A percentile compares a stretch with the other conserved stretches of the same genome.
Evolutionary conservation across 1,140 invertebrate species (phyloP).

Genomic region (Homarus americanus): DNA sequence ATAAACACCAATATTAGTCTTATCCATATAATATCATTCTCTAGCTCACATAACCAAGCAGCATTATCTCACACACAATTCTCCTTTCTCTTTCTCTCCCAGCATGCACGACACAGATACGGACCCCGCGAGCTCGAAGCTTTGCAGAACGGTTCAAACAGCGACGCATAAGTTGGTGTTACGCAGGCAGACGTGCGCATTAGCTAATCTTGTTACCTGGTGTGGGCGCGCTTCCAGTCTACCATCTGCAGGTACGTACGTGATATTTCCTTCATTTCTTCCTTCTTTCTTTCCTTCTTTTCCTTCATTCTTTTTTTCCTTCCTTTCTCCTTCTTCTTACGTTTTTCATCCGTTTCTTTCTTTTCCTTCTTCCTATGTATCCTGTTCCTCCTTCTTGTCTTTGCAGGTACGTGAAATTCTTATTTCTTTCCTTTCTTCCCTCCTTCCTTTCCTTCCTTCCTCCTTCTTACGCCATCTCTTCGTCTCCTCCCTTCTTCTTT

Average conservation of each 20-base stretch:
- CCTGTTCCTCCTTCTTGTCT: neutral
- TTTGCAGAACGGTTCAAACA: conserved; percentile 91
- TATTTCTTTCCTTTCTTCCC: neutral
- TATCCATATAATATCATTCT: neutral
- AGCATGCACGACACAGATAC: conserved; percentile 84
- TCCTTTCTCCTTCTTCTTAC: neutral
- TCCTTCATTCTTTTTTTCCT: neutral
- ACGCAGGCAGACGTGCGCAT: conserved; percentile 98
- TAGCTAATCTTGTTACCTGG: neutral
- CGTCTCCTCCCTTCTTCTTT: neutral
- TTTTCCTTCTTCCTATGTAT: neutral
- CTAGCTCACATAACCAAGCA: neutral
- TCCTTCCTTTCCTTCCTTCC: neutral
- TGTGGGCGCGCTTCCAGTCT: neutral
- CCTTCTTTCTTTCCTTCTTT: neutral
- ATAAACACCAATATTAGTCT: too few species aligned
- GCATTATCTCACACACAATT: neutral
- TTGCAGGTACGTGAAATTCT: neutral
- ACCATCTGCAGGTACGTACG: neutral
- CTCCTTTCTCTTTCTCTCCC: neutral
- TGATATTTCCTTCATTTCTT: neutral
- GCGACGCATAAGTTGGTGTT: conserved; percentile 94
- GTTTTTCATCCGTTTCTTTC: neutral
- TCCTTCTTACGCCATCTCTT: neutral
- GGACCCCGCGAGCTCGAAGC: conserved; percentile 83